These are phyloP conservation scores for Temnothorax unifasciatus DNA, from an alignment of 2,888 invertebrate genomes.

Conservation along the genomic window DNA sequence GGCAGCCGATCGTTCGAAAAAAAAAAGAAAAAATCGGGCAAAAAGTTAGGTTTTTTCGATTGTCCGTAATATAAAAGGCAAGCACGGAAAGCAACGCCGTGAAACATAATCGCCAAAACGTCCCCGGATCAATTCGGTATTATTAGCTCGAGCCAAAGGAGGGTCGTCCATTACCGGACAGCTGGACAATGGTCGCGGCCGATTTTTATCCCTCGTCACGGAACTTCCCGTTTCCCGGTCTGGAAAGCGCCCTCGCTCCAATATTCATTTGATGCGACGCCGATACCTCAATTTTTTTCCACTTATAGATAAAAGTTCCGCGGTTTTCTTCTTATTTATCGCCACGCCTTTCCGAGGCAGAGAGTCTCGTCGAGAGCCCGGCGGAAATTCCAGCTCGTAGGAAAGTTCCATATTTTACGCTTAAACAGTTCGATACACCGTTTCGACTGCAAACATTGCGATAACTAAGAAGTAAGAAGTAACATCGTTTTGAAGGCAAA, in stretches of 20 bases:
- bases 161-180: constrained; percentile 80
- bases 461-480: no score
- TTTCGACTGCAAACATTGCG: neutral
- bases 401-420: constrained; percentile 2
- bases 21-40: constrained; percentile 63
- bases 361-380: no score
- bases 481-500: no score
- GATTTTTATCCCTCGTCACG: constrained; percentile 67
- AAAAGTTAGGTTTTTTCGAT: constrained; percentile 67
- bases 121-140: constrained; percentile 82
- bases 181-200: constrained; percentile 81
- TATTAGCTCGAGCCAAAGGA: constrained; percentile 78
- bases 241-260: neutral
- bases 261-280: constrained; percentile 11
- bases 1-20: constrained; percentile 51
- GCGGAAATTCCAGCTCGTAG: no score
- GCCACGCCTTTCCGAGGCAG: neutral
- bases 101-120: constrained; percentile 83
- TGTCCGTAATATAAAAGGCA: constrained; percentile 80
- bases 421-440: neutral
- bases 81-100: constrained; percentile 70
- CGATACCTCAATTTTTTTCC: constrained; percentile 2
- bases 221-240: constrained; percentile 29
- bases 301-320: constrained; percentile 3
- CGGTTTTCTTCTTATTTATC: neutral